Evolutionary conservation across 2,888 invertebrate genomes (phyloP).

Genomic region (Plagodis dolabraria): DNA sequence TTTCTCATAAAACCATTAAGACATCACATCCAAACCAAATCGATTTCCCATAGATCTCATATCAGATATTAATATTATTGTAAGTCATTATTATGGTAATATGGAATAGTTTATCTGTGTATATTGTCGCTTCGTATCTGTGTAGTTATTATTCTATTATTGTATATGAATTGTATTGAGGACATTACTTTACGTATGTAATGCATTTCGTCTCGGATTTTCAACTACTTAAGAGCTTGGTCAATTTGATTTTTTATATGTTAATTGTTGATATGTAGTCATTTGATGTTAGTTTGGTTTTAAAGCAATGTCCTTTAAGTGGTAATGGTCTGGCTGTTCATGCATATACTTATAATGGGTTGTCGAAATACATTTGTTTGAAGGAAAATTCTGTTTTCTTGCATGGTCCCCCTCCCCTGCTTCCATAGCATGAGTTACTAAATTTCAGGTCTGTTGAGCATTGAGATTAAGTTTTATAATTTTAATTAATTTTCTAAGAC

Average conservation of each 20-base stretch:
- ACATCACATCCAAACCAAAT: not conserved
- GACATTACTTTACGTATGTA: constrained; percentile 51
- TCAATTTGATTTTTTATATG: constrained; percentile 11
- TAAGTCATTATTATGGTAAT: constrained; percentile 39
- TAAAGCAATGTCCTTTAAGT: constrained; percentile 54
- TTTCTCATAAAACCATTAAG: constrained; percentile 7
- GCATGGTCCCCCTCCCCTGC: constrained; percentile 69
- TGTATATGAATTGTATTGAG: constrained; percentile 49
- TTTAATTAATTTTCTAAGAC: no score
- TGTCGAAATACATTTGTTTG: constrained; percentile 78
- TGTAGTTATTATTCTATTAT: constrained; percentile 53
- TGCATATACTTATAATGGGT: constrained; percentile 73
- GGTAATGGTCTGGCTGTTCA: constrained; percentile 69
- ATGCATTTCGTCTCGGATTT: not conserved
- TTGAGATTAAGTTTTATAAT: no score
- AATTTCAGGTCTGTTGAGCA: not conserved
- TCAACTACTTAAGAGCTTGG: constrained; percentile 2
- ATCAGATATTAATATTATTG: constrained; percentile 26
- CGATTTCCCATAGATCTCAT: constrained; percentile 15
- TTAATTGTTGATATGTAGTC: not conserved
- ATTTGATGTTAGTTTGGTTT: constrained; percentile 26
- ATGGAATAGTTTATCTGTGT: constrained; percentile 47
- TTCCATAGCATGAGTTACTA: constrained; percentile 60
- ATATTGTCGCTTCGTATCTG: constrained; percentile 64
- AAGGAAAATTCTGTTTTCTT: constrained; percentile 80